Conservation (phyloP, 2,113 vertebrate species). For the Camelus bactrianus region DNA sequence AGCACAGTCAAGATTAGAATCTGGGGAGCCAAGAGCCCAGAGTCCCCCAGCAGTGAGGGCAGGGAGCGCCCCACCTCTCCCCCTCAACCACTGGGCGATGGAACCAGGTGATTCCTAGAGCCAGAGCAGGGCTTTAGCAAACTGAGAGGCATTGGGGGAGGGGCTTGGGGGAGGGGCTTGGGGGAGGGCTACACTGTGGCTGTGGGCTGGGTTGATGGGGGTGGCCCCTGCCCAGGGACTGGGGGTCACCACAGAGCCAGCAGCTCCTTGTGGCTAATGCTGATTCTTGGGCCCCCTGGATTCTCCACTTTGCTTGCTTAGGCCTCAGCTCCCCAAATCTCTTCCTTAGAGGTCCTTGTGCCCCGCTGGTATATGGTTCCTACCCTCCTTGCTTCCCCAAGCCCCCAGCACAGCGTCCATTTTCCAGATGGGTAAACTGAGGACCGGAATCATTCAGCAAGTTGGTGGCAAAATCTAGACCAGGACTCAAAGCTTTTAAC, state of each 20-base stretch:
- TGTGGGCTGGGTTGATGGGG: too few species aligned
- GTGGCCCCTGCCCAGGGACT: too few species aligned
- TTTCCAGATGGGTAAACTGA: not conserved
- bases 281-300: not conserved
- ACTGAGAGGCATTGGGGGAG: not conserved
- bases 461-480: not conserved
- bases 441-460: not conserved
- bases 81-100: accelerated
- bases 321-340: not conserved
- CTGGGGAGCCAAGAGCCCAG: not conserved
- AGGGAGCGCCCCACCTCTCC: too few species aligned
- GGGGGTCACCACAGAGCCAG: not conserved
- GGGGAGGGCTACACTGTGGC: not conserved
- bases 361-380: accelerated
- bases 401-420: not conserved
- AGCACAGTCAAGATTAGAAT: not conserved
- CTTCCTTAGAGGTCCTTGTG: not conserved
- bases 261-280: accelerated
- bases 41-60: accelerated
- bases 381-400: too few species aligned
- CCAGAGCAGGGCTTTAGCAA: not conserved
- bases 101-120: too few species aligned
- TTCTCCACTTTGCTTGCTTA: not conserved
- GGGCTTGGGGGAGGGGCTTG: accelerated
- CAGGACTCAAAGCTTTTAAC: not conserved